Evolutionary conservation across 2,888 invertebrate genomes (phyloP), one percentile per base, ranked within the genome.

Genomic region (Polyommatus iphigenia): DNA sequence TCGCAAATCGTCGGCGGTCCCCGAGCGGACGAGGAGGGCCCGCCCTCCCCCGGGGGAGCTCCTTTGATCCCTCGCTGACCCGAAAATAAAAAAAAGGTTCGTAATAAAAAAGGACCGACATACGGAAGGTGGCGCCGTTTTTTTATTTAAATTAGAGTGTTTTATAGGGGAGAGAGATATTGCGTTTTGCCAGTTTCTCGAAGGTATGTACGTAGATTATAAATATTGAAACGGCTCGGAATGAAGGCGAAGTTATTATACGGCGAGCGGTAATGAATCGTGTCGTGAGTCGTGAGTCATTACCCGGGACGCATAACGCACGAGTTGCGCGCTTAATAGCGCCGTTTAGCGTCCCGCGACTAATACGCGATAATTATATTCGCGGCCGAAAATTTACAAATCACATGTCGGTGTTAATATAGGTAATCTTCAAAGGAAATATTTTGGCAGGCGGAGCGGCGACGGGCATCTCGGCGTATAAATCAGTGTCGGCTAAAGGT

Each of bases 121-220:
- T 93, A 94, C 93, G 93, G 92, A 93, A 93, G 93, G 93, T 93
- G 92, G 92, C 92, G 93, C 91, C 91, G 92, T 92, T 93, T 94
- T 94, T 94, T 93, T 94, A 93, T 94, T 94, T 94, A 94, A 94
- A 94, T 93, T 94, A 92, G 93, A 94, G 93, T 93, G 92, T 93
- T 94, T 93, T 94, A 93, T 94, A 91, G 92, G 90, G 91, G 90
- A 89, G 90, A 89, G 90, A 91, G 91, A 93, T 94, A 94, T 93
- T 93, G 91, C 92, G 92, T 92, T 93, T 90, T 90, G 89, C 90
- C 91, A 90, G 90, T 91, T 90, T 90, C 91, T 91, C 88, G 86
- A 87, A 90, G 87, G 87, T 87, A 88, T n/a, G n/a, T 77, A 78
- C 77, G 78, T 80, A 76, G 76, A 79, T 80, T 80, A 76, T 78